These are phyloP conservation scores for Xestia xanthographa DNA, from an alignment of 2,888 invertebrate genomes.

Conservation along the genomic window DNA sequence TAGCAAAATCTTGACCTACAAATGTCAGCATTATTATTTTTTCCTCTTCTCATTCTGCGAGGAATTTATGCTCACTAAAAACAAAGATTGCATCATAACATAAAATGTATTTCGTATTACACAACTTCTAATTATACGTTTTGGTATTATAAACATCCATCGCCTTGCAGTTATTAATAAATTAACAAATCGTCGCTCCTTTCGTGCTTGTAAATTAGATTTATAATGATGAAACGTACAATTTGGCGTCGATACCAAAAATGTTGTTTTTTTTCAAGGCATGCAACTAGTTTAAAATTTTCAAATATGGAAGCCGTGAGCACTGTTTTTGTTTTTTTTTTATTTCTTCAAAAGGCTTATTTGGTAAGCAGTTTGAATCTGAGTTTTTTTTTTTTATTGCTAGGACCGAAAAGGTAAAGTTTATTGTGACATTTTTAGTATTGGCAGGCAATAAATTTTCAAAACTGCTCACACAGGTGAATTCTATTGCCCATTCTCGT, in stretches of 20 bases:
- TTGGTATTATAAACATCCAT: conserved; percentile 28
- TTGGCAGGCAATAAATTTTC: conserved; percentile 16
- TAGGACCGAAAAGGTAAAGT: neutral
- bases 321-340: neutral
- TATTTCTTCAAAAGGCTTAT: neutral
- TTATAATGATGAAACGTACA: conserved; percentile 36
- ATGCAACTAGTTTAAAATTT: neutral
- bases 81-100: conserved; percentile 37
- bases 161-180: conserved; percentile 28
- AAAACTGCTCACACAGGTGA: conserved; percentile 16
- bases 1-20: conserved; percentile 11
- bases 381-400: neutral
- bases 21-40: conserved; percentile 8
- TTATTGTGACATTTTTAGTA: conserved; percentile 1
- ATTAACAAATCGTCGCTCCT: conserved; percentile 20
- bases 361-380: neutral
- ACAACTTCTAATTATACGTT: conserved; percentile 41
- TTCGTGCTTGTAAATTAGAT: conserved; percentile 31
- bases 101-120: conserved; percentile 35
- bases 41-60: neutral
- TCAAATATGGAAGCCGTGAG: neutral
- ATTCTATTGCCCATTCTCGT: conserved; percentile 30
- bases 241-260: conserved; percentile 18
- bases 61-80: conserved; percentile 14
- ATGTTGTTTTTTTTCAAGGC: conserved; percentile 36